Conservation (phyloP, 2,888 invertebrate genomes). For the Polietes domitor region DNA sequence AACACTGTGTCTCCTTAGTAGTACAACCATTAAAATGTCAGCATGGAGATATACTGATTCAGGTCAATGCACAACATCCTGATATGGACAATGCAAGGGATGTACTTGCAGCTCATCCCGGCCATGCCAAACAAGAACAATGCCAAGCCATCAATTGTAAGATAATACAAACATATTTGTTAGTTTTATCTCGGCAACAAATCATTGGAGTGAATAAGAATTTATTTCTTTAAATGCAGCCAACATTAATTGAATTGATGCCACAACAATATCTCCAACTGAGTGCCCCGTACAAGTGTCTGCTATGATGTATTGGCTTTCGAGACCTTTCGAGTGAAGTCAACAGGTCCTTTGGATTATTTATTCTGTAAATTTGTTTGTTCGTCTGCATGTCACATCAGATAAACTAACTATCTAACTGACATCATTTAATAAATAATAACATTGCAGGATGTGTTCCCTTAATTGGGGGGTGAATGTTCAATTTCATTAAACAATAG, state of each 20-base stretch:
- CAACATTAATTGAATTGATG: neutral
- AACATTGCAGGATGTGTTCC: neutral
- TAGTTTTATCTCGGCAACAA: constrained; percentile 15
- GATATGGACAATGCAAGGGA: neutral
- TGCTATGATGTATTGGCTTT: neutral
- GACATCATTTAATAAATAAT: neutral
- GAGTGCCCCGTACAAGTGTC: no score
- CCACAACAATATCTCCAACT: neutral
- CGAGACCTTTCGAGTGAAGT: neutral
- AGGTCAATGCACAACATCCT: constrained; percentile 23
- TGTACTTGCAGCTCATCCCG: neutral
- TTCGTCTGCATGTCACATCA: neutral
- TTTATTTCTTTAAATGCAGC: neutral
- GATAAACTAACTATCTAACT: no score
- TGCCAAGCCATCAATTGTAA: constrained; percentile 7
- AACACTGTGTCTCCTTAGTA: neutral
- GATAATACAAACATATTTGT: neutral
- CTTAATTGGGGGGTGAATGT: neutral
- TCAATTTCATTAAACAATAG: neutral
- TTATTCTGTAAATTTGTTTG: constrained; percentile 1
- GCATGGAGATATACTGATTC: constrained; percentile 6
- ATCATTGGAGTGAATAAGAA: constrained; percentile 23
- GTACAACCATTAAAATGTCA: constrained; percentile 8
- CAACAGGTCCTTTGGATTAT: constrained; percentile 22
- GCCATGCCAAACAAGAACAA: neutral